Evolutionary conservation across 2,888 invertebrate genomes (phyloP).

Genomic region (Spialia ferax): DNA sequence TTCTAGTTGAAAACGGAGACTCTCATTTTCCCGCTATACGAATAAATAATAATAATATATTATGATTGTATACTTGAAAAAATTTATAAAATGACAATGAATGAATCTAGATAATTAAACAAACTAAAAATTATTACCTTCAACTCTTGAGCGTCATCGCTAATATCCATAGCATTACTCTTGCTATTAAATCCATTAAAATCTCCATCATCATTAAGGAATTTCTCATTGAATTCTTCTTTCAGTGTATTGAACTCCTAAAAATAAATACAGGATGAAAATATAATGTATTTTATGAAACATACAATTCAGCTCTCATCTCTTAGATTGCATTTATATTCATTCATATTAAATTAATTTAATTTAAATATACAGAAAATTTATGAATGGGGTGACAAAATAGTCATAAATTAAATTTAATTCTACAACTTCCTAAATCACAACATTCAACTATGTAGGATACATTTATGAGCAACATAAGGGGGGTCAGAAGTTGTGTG

Average conservation of each 20-base stretch:
- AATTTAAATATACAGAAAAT: too few species aligned
- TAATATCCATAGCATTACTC: slow-evolving; percentile 48
- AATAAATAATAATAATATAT: slow-evolving; percentile 44
- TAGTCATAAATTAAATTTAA: too few species aligned
- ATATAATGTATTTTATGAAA: slow-evolving; percentile 1
- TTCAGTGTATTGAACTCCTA: slow-evolving; percentile 77
- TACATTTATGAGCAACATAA: too few species aligned
- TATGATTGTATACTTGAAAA: neutral
- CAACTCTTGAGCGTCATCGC: slow-evolving; percentile 65
- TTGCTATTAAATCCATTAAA: slow-evolving; percentile 59
- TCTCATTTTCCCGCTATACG: slow-evolving; percentile 97
- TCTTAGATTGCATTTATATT: too few species aligned
- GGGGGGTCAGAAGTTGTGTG: too few species aligned
- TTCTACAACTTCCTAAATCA: too few species aligned
- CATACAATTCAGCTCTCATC: neutral
- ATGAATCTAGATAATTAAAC: too few species aligned
- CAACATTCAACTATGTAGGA: too few species aligned
- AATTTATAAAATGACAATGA: neutral
- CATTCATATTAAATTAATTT: too few species aligned
- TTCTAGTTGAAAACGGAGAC: slow-evolving; percentile 95
- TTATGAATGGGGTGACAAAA: too few species aligned
- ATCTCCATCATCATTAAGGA: slow-evolving; percentile 67
- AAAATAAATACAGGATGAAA: slow-evolving; percentile 50
- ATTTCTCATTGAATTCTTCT: slow-evolving; percentile 80
- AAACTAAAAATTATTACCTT: slow-evolving; percentile 59